Evolutionary conservation across 2,797 vertebrate species (phyloP).

Genomic region (Hapalemur alaotrensis): DNA sequence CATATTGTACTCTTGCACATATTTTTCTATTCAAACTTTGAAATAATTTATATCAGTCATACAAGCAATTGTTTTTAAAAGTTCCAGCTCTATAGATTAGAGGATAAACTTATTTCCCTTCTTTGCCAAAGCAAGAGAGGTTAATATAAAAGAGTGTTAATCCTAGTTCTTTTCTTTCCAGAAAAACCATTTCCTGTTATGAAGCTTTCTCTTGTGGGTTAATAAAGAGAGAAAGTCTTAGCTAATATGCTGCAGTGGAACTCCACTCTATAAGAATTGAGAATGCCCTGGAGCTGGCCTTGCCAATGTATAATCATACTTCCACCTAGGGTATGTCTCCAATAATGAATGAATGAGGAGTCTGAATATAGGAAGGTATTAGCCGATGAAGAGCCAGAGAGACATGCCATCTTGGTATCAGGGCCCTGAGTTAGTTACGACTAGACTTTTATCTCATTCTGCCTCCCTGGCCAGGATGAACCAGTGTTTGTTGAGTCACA

Average conservation of each 20-base stretch:
- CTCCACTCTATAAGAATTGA: not conserved
- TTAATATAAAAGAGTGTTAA: not conserved
- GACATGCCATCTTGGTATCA: not conserved
- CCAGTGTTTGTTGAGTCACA: not conserved
- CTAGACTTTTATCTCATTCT: not conserved
- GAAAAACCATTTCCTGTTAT: not conserved
- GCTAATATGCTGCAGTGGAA: not conserved
- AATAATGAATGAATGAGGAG: not conserved
- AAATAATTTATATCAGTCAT: not conserved
- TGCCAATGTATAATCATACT: not conserved
- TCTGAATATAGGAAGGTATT: not conserved
- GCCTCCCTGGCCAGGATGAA: not conserved
- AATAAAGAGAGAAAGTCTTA: not conserved
- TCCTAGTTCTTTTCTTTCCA: not conserved
- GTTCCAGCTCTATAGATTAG: not conserved
- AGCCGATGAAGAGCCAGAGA: not conserved
- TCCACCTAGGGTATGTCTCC: not conserved
- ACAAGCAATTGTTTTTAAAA: conserved; percentile 10
- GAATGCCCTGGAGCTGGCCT: not conserved
- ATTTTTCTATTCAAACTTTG: conserved; percentile 2
- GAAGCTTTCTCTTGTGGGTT: not conserved
- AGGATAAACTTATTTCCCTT: not conserved
- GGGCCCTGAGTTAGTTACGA: not conserved
- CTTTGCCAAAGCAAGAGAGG: not conserved
- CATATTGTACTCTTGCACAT: not conserved